Conservation (phyloP, 2,113 vertebrate species). For the Fregetta grallaria region DNA sequence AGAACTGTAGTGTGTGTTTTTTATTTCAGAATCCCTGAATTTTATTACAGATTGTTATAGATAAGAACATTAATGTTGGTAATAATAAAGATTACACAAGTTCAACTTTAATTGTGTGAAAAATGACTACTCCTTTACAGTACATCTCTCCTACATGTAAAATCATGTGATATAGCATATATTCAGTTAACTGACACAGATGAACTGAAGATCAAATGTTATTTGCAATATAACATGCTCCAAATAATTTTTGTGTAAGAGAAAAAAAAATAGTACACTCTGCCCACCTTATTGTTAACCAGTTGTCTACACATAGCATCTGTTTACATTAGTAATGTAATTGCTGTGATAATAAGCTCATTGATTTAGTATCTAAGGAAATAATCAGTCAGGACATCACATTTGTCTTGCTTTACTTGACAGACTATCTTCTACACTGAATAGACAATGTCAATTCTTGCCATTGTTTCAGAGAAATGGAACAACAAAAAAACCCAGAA, state of each 20-base stretch:
- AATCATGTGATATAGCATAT: not conserved
- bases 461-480: conserved; percentile 79
- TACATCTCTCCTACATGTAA: not conserved
- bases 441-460: conserved; percentile 78
- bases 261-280: not conserved
- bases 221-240: not conserved
- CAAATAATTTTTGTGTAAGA: not conserved
- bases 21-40: not conserved
- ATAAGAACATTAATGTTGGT: not conserved
- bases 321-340: conserved; percentile 92
- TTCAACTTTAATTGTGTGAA: not conserved
- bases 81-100: not conserved
- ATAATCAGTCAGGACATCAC: conserved; percentile 86
- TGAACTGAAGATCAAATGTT: not conserved
- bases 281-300: conserved; percentile 71
- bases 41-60: conserved; percentile 4
- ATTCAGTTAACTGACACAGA: not conserved
- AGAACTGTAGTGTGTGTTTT: not conserved
- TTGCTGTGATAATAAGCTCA: conserved; percentile 91
- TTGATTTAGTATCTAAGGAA: conserved; percentile 91
- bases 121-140: not conserved
- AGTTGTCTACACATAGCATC: conserved; percentile 84
- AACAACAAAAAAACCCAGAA: conserved; percentile 28
- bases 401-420: conserved; percentile 93
- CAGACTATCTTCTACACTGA: conserved; percentile 81